Evolutionary conservation across 1,140 invertebrate genomes (phyloP).

Genomic region (Antheraea mylitta): DNA sequence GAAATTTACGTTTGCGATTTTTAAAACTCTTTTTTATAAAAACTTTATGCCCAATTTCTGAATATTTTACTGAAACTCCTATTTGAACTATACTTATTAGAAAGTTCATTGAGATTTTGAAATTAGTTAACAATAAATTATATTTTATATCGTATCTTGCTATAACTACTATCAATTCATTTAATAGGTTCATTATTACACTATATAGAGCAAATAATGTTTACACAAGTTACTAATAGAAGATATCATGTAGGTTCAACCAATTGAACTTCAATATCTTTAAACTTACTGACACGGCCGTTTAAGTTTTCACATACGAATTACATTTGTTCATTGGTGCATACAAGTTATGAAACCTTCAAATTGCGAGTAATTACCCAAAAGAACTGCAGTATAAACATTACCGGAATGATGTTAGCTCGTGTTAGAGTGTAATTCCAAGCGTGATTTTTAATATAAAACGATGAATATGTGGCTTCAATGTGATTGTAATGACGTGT

Average conservation of each 20-base stretch:
- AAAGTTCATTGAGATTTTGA: too few species aligned
- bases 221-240: background rate
- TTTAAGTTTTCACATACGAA: background rate
- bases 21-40: too few species aligned
- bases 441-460: slow-evolving; percentile 7
- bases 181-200: background rate
- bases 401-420: slow-evolving; percentile 7
- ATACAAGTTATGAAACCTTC: slow-evolving; percentile 16
- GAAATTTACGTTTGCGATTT: too few species aligned
- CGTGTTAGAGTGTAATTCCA: slow-evolving; percentile 15
- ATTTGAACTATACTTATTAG: too few species aligned
- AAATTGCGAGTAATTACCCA: background rate
- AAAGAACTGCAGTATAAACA: slow-evolving; percentile 1
- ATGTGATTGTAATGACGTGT: slow-evolving; percentile 14
- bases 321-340: slow-evolving; percentile 13
- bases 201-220: background rate
- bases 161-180: too few species aligned
- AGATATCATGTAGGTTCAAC: background rate
- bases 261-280: background rate
- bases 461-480: slow-evolving; percentile 32
- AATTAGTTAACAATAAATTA: too few species aligned
- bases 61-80: too few species aligned
- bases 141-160: too few species aligned
- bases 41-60: too few species aligned
- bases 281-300: background rate